Evolutionary conservation across 2,888 invertebrate species (phyloP).

Genomic region (Gnatocerus cornutus): DNA sequence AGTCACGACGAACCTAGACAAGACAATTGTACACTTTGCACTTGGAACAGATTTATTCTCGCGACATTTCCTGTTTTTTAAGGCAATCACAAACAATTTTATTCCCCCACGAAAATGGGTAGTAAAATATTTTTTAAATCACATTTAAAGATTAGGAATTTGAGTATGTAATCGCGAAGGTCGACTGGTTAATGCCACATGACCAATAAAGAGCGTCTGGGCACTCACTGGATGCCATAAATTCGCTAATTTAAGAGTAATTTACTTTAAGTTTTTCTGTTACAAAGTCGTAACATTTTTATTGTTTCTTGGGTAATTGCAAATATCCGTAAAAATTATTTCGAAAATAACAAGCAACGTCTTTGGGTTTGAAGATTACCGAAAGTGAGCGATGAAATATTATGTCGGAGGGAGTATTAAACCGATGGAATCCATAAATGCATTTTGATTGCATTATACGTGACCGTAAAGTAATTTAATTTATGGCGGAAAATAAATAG

Average conservation of each 20-base stretch:
- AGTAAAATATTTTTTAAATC: neutral
- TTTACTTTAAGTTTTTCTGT: constrained; percentile 29
- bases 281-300: constrained; percentile 30
- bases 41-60: too few species aligned
- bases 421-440: constrained; percentile 6
- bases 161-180: constrained; percentile 27
- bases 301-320: constrained; percentile 11
- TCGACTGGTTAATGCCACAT: constrained; percentile 25
- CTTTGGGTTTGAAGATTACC: constrained; percentile 8
- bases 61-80: neutral
- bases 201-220: constrained; percentile 37
- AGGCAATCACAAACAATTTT: neutral
- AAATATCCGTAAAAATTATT: constrained; percentile 20
- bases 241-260: constrained; percentile 37
- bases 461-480: constrained; percentile 7
- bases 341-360: constrained; percentile 3
- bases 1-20: neutral
- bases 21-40: too few species aligned
- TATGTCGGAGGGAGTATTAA: neutral
- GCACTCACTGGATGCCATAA: constrained; percentile 20
- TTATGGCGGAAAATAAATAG: constrained; percentile 5
- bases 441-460: constrained; percentile 12
- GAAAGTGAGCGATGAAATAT: constrained; percentile 4
- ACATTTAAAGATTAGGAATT: constrained; percentile 30
- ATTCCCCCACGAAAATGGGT: neutral